Evolutionary conservation across 2,113 vertebrate species (phyloP).

Genomic region (Sialia sialis): DNA sequence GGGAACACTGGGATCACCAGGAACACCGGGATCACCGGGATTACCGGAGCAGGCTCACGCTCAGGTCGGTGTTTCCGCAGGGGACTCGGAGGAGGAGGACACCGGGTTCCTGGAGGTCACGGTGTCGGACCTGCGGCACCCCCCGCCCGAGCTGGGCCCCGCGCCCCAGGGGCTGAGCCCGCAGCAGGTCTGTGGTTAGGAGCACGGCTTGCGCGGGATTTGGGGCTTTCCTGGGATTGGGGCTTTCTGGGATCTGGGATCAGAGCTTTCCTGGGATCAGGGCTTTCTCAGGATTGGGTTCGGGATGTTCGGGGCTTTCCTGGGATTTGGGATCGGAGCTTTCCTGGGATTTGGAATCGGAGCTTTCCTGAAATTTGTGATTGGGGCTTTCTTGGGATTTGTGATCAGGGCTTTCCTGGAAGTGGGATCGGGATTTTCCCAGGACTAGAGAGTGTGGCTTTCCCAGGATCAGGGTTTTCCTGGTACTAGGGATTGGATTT

Average conservation of each 20-base stretch:
- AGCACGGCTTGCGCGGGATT: neutral
- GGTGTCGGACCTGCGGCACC: constrained; percentile 83
- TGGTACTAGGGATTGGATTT: too few relatives aligned
- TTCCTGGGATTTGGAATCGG: rapidly evolving
- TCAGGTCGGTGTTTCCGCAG: constrained; percentile 51
- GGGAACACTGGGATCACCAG: too few relatives aligned
- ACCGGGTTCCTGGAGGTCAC: constrained; percentile 88
- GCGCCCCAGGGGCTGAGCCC: constrained; percentile 91
- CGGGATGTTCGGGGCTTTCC: too few relatives aligned
- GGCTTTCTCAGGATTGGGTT: too few relatives aligned
- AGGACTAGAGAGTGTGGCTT: too few relatives aligned
- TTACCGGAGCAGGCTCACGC: too few relatives aligned
- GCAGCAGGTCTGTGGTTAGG: neutral
- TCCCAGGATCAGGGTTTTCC: neutral
- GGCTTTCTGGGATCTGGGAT: neutral
- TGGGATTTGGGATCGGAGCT: rapidly evolving
- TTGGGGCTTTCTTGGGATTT: neutral
- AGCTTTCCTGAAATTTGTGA: too few relatives aligned
- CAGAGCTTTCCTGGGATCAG: too few relatives aligned
- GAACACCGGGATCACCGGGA: too few relatives aligned
- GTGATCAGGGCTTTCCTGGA: too few relatives aligned
- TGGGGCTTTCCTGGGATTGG: neutral
- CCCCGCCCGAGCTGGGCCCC: constrained; percentile 85
- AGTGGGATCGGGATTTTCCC: neutral
- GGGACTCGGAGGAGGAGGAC: constrained; percentile 88